Evolutionary conservation across 2,888 invertebrate species (phyloP).

Genomic region (Margaritifera margaritifera): DNA sequence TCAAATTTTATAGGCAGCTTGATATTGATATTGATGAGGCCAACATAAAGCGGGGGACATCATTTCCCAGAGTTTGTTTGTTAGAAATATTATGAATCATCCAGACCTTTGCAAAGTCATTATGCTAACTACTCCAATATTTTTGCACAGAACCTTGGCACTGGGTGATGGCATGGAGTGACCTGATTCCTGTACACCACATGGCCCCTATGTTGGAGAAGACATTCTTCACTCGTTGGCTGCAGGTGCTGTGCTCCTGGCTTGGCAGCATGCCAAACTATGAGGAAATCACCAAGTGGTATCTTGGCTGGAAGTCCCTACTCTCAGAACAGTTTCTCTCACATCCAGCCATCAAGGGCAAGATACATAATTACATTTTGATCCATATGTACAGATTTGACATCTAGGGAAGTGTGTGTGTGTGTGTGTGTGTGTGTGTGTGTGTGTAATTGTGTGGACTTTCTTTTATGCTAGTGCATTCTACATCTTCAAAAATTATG

Average conservation of each 20-base stretch:
- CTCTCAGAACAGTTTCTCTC: conserved; percentile 76
- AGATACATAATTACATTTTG: not conserved
- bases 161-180: conserved; percentile 96
- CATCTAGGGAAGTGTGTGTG: too few relatives aligned
- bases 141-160: conserved; percentile 85
- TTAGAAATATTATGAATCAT: not conserved
- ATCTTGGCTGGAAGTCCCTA: conserved; percentile 79
- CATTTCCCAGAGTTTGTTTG: too few relatives aligned
- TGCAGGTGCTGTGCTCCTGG: conserved; percentile 80
- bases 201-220: conserved; percentile 89
- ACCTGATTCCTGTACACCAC: conserved; percentile 84
- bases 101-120: not conserved
- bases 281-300: conserved; percentile 92
- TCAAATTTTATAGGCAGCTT: too few relatives aligned
- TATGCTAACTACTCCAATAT: conserved; percentile 1
- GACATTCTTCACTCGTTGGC: conserved; percentile 88
- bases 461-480: too few relatives aligned
- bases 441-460: too few relatives aligned
- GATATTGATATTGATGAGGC: too few relatives aligned
- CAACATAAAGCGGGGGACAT: too few relatives aligned
- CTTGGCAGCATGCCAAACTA: conserved; percentile 91
- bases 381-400: too few relatives aligned
- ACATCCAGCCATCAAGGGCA: conserved; percentile 77
- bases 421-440: too few relatives aligned
- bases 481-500: not conserved